Percentiles rank a stretch among this genome's conserved stretches.
phyloP scores from a whole-genome alignment of 2,888 invertebrate species.

The Melinopterus prodromus region DNA sequence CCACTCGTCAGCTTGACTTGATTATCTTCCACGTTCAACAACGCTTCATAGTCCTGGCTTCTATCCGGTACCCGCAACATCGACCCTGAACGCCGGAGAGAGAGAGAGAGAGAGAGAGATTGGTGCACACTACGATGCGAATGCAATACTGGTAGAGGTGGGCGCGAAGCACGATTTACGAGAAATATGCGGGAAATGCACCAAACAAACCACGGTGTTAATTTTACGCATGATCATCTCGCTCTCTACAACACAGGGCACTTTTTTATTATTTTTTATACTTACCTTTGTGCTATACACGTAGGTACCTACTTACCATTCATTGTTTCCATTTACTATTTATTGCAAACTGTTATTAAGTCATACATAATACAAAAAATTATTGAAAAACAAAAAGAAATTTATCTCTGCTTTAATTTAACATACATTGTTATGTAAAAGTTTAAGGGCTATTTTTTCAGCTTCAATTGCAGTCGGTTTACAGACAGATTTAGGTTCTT shows the following conservation, averaged over 20 bases:
- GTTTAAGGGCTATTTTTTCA: background rate
- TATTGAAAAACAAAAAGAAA: background rate
- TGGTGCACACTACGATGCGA: background rate
- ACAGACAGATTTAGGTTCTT: background rate
- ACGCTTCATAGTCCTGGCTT: background rate
- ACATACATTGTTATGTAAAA: background rate
- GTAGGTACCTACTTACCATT: background rate
- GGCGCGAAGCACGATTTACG: background rate
- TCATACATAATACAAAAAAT: background rate
- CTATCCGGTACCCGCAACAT: too few species aligned
- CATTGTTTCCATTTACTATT: background rate
- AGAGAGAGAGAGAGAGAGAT: too few species aligned
- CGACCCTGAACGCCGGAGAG: too few species aligned
- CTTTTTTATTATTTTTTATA: background rate
- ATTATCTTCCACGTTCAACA: background rate
- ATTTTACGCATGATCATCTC: constrained; percentile 4
- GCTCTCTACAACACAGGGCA: background rate
- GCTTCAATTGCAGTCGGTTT: background rate
- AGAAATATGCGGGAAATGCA: background rate
- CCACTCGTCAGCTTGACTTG: background rate
- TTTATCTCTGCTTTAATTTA: background rate
- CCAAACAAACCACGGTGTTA: background rate
- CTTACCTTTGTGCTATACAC: background rate
- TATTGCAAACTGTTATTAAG: background rate
- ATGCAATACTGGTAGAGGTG: background rate